Conservation (phyloP, 2,113 vertebrate species). For the Melanocharis versteri region DNA sequence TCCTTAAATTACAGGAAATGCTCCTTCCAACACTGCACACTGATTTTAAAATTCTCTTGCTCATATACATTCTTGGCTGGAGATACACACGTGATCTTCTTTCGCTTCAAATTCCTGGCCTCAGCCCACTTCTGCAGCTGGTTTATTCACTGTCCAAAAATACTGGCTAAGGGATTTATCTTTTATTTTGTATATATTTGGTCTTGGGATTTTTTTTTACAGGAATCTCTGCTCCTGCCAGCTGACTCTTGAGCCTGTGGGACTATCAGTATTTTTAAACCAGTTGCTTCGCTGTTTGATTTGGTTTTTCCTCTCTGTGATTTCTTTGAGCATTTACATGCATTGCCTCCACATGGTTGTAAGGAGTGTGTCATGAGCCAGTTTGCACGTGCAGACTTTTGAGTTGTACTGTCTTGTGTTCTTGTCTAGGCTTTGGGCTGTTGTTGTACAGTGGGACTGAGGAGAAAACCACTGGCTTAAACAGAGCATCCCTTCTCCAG, state of each 20-base stretch:
- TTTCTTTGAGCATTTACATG: not conserved
- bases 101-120: constrained; percentile 56
- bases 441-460: not conserved
- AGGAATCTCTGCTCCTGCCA: constrained; percentile 34
- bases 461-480: not conserved
- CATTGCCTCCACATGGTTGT: not conserved
- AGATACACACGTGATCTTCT: constrained; percentile 14
- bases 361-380: not conserved
- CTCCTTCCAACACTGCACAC: constrained; percentile 24
- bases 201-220: constrained; percentile 18
- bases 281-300: constrained; percentile 37
- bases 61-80: constrained; percentile 48
- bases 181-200: constrained; percentile 47
- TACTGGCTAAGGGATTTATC: constrained; percentile 52
- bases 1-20: constrained; percentile 48
- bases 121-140: constrained; percentile 62
- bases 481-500: not conserved
- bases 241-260: constrained; percentile 35
- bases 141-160: constrained; percentile 71
- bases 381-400: not conserved
- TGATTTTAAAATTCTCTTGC: constrained; percentile 53
- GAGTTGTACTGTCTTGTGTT: not conserved
- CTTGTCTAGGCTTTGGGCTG: not conserved
- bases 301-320: constrained; percentile 39
- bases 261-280: constrained; percentile 25